These are phyloP conservation scores for Plumapathes pennacea DNA, from an alignment of 92 coral and sea anemone genomes.

Conservation along the genomic window DNA sequence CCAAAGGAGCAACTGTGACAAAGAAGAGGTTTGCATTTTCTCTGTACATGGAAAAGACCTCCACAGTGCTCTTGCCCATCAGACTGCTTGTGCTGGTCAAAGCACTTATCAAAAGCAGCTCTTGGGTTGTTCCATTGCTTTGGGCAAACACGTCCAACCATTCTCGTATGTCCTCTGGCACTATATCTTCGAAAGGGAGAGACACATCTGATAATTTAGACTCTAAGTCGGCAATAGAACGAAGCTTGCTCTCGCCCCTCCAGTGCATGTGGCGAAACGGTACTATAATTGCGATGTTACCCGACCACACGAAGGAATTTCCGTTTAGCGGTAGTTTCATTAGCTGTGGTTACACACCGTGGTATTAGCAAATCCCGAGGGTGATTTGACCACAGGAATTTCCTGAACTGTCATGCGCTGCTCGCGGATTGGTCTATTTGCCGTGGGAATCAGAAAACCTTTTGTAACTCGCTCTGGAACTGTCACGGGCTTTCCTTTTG, in stretches of 20 bases:
- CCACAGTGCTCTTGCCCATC: conserved; percentile 20
- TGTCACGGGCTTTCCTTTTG: no score
- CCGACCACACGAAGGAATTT: no score
- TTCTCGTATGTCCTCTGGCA: conserved; percentile 4
- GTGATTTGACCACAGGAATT: no score
- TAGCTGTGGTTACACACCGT: no score
- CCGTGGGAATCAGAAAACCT: no score
- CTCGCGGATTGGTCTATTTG: no score
- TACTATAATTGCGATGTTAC: no score
- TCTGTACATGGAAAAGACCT: conserved; percentile 17
- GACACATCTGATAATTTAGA: conserved; percentile 2
- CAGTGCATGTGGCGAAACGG: no score
- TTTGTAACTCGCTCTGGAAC: no score
- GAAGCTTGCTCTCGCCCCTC: conserved; percentile 29
- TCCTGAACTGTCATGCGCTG: no score
- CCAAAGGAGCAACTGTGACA: conserved; percentile 37
- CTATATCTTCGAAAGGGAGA: conserved; percentile 28
- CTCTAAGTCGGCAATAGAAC: conserved; percentile 17
- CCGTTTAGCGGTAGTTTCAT: no score
- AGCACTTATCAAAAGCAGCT: conserved; percentile 17
- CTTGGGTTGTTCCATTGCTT: conserved; percentile 44
- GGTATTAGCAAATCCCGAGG: no score
- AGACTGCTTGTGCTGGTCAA: conserved; percentile 17
- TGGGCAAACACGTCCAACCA: conserved; percentile 7
- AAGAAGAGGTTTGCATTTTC: conserved; percentile 43